Evolutionary conservation across 2,888 invertebrate species (phyloP), one percentile per base, ranked within the genome.

Genomic region (Lycophotia porphyrea): DNA sequence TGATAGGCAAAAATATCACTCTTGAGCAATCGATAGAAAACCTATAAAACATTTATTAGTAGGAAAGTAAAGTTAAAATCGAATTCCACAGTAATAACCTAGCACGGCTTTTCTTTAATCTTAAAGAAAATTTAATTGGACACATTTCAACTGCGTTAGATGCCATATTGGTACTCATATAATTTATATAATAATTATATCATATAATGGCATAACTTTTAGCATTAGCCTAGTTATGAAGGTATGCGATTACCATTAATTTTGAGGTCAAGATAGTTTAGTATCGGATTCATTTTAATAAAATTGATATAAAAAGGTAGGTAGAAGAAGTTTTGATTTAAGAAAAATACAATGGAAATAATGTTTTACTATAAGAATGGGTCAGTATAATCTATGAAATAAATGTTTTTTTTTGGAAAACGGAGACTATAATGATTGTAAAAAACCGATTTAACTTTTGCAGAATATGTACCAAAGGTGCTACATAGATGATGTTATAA

Each of bases 161-260:
- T 60, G 71, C 86, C 80, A 74, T 86, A 74, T 84, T 76, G 64
- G 80, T 72, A 60, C 31, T 34, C 44, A 58, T 70, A 78, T 78
- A 76, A 80, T 80, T 76, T 70, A 81, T 84, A 84, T 87, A 87
- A 84, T 83, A 80, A 87, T 84, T 85, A 82, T 82, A 87, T 79
- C 69, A 81, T 61, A 77, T 81, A 78, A 78, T 87, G 68, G 64
- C 36, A 70, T 71, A 81, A 61, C 74, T 76, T 84, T 83, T 78
- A 76, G 63, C 76, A 79, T 87, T 87, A 87, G 78, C 85, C 87
- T 70, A 87, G 76, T 73, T 87, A 64, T 69, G 52, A 52, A 61
- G 79, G 69, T 80, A 74, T 81, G 76, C 67, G 70, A 83, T 85
- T 77, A 80, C 68, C 76, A 81, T 88, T 80, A 74, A 76, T 78